Evolutionary conservation across 2,888 invertebrate genomes (phyloP).

Genomic region (Uropetala carovei): DNA sequence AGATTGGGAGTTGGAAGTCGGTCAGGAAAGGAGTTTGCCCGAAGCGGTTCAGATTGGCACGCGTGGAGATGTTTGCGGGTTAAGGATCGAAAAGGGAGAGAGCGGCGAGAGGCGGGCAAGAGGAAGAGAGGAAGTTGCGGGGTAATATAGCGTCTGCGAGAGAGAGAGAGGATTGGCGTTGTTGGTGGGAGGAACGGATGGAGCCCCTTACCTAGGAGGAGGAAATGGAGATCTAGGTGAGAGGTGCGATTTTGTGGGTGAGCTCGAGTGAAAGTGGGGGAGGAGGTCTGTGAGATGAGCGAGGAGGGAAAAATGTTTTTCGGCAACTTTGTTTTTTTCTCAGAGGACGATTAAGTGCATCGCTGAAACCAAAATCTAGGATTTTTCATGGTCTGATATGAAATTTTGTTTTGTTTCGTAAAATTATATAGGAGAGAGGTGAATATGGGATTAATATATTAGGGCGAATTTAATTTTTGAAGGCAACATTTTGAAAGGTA

Average conservation of each 20-base stretch:
- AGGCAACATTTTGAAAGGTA: no score
- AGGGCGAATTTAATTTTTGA: no score
- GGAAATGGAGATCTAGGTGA: not conserved
- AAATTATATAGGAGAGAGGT: no score
- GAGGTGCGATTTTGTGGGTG: not conserved
- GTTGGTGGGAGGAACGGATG: no score
- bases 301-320: not conserved
- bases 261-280: not conserved
- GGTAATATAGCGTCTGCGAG: no score
- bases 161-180: no score
- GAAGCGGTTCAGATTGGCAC: not conserved
- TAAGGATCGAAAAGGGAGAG: not conserved
- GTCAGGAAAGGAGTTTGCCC: not conserved
- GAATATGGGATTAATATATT: no score
- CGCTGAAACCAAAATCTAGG: not conserved
- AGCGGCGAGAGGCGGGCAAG: not conserved
- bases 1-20: not conserved
- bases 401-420: not conserved
- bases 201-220: not conserved
- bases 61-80: not conserved
- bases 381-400: not conserved
- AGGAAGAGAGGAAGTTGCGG: not conserved
- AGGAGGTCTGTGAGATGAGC: not conserved
- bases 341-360: not conserved
- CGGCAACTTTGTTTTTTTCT: not conserved